Evolutionary conservation across 2,888 invertebrate species (phyloP).

Genomic region (Orthosia gracilis): DNA sequence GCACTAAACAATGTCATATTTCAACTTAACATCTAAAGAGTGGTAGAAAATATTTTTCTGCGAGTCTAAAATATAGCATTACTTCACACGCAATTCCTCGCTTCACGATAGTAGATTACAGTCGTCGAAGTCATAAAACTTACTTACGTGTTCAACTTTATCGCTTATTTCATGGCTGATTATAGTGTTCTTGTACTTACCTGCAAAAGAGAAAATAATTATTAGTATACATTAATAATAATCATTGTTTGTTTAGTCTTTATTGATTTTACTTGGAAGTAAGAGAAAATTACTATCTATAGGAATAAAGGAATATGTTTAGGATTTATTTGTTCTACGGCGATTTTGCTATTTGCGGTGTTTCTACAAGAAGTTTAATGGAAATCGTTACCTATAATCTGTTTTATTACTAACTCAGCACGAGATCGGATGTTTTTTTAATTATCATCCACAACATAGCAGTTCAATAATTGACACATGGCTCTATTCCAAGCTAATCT

Average conservation of each 20-base stretch:
- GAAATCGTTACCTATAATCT: neutral
- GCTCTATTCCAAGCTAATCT: too few species aligned
- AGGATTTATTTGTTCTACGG: neutral
- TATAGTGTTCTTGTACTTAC: conserved; percentile 39
- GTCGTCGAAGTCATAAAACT: conserved; percentile 34
- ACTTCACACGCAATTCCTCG: conserved; percentile 10
- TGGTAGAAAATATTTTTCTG: conserved; percentile 1
- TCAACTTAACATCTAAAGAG: neutral
- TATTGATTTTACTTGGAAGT: conserved; percentile 1
- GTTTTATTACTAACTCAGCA: neutral
- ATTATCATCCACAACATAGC: neutral
- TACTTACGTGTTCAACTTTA: conserved; percentile 50
- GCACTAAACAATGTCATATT: too few species aligned
- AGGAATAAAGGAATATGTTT: neutral
- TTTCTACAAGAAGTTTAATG: neutral
- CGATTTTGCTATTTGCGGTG: neutral
- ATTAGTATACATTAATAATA: neutral
- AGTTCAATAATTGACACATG: neutral
- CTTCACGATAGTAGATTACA: conserved; percentile 17
- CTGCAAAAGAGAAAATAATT: conserved; percentile 50
- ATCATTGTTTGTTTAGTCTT: neutral
- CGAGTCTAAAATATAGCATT: neutral
- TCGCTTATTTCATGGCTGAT: conserved; percentile 39
- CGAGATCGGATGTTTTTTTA: neutral
- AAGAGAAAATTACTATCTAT: neutral